Base-by-base conservation (phyloP, 1,140 invertebrate genomes). In the Magallana gigas region DNA sequence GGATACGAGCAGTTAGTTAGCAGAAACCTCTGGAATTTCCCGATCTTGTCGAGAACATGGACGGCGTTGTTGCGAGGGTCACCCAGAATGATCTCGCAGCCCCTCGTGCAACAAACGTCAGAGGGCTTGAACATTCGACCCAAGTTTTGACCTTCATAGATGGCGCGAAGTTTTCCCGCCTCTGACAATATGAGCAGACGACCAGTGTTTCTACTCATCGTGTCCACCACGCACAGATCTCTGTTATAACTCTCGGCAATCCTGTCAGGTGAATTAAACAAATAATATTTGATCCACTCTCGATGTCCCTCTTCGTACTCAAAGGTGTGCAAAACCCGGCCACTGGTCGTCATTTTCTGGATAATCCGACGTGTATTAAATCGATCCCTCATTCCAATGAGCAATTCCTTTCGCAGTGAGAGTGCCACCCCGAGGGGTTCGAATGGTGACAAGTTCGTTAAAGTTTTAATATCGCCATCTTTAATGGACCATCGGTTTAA, bases 221-320 rank as follows among this genome's bases (percentile, higher is more conserved):
- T 83, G 36, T 83, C 81, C 14, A 83, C 81, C 16, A 83, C 81
- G 4, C 81, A 83, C 36, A 83, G 14, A 58, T 83, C 81, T n/a
- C 48, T 58, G 18, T 83, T 83, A 29, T 4, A 83, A 83, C 18
- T 83, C 18, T 83, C 81, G 16, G 81, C 81, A 8, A 83, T 56
- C 57, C 57, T 83, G 48, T 57, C 57, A 57, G 81, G 81, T 18
- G 81, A 83, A 23, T 83, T 83, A 11, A 83, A 83, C 81, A 83
- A 57, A 23, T 83, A 58, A 83, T 83, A 83, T 83, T 83, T 57
- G 81, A 83, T 57, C 81, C 81, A 83, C 57, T 83, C 57, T 83
- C 48, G 48, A 57, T 83, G 48, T n/a, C 81, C 81, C 48, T 83
- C 57, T 16, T 83, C 81, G 18, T 57, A 83, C 16, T 83, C 81